Evolutionary conservation across 2,113 vertebrate species (phyloP).

Genomic region (Athene cunicularia): DNA sequence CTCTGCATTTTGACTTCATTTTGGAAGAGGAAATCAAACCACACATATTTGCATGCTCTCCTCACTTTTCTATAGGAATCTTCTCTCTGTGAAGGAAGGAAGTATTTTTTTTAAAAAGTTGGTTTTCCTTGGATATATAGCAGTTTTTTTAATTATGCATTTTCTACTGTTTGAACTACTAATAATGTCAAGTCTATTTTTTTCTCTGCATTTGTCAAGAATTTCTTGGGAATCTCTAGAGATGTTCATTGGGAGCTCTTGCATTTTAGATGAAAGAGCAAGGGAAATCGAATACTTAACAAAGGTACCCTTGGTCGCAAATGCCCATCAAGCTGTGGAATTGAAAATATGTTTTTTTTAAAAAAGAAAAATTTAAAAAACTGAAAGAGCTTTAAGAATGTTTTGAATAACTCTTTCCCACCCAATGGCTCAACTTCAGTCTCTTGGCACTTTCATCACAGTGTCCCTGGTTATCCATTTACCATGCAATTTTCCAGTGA

Average conservation of each 20-base stretch:
- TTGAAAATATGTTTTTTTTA: background rate
- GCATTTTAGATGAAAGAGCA: conserved; percentile 20
- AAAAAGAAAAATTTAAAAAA: background rate
- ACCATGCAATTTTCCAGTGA: background rate
- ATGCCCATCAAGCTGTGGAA: background rate
- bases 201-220: background rate
- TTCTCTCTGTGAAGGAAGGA: background rate
- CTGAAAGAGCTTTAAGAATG: background rate
- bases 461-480: background rate
- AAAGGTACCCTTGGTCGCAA: background rate
- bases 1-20: background rate
- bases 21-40: background rate
- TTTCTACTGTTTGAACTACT: conserved; percentile 19
- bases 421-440: background rate
- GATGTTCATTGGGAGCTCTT: background rate
- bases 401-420: background rate
- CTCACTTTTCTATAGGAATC: background rate
- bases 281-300: background rate
- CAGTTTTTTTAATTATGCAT: background rate
- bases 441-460: background rate
- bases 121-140: background rate
- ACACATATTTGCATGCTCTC: background rate
- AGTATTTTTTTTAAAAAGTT: background rate
- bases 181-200: background rate
- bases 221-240: background rate